phyloP scores from a whole-genome alignment of 1,140 invertebrate species.

The Cydia splendana region DNA sequence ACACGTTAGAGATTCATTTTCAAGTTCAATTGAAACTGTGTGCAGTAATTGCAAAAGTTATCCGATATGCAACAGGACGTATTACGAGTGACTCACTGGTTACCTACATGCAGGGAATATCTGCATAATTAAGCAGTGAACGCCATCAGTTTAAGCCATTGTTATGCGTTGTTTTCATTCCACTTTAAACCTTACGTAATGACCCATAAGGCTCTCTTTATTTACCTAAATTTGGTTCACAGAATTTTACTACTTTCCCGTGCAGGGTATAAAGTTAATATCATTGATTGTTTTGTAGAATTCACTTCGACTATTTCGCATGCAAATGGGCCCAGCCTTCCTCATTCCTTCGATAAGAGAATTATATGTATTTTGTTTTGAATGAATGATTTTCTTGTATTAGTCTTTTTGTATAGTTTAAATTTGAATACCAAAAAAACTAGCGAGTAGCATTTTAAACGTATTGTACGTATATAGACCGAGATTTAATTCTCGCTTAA shows the following conservation, averaged over 20 bases:
- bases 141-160: constrained; percentile 2
- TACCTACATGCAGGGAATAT: constrained; percentile 1
- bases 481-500: not conserved
- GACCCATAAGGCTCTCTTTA: not conserved
- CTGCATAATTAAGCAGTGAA: constrained; percentile 23
- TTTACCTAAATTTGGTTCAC: not conserved
- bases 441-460: too few relatives aligned
- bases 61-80: constrained; percentile 20
- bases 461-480: not conserved
- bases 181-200: not conserved
- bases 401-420: not conserved
- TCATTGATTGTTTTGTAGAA: constrained; percentile 16
- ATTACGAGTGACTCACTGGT: constrained; percentile 7
- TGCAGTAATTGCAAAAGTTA: constrained; percentile 2
- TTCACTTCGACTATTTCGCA: constrained; percentile 11
- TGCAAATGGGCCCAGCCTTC: constrained; percentile 6
- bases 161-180: not conserved
- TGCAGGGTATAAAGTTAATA: not conserved
- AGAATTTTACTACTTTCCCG: not conserved
- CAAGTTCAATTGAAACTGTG: not conserved
- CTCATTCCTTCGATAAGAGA: not conserved
- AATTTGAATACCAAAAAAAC: too few relatives aligned
- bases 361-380: not conserved
- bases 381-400: not conserved
- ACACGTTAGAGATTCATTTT: not conserved